These are phyloP conservation scores for Conopomorpha cramerella DNA, from an alignment of 1,140 invertebrate genomes.

Conservation along the genomic window DNA sequence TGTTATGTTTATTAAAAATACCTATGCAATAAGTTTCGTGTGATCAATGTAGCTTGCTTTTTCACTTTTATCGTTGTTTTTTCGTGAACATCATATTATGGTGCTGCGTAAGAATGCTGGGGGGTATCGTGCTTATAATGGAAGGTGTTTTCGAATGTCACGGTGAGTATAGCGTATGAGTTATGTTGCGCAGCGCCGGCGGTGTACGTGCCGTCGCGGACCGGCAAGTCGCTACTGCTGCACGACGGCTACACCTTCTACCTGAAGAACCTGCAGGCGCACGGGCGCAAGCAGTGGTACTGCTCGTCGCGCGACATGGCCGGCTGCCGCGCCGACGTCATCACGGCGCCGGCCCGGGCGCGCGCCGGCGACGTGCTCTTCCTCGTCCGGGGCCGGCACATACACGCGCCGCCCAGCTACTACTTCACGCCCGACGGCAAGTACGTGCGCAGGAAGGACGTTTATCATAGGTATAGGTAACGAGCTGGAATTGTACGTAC, in stretches of 20 bases:
- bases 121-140: too few relatives aligned
- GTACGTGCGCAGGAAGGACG: slow-evolving; percentile 46
- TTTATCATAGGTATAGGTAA: slow-evolving; percentile 45
- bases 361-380: slow-evolving; percentile 36
- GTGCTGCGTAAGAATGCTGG: too few relatives aligned
- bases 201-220: slow-evolving; percentile 50
- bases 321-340: slow-evolving; percentile 47
- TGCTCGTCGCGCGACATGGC: slow-evolving; percentile 50
- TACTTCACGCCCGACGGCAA: slow-evolving; percentile 49
- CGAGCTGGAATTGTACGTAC: too few relatives aligned
- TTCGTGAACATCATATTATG: too few relatives aligned
- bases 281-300: slow-evolving; percentile 52
- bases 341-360: slow-evolving; percentile 30
- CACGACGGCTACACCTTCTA: slow-evolving; percentile 52
- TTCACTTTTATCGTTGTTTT: too few relatives aligned
- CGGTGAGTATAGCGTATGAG: background rate
- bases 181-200: slow-evolving; percentile 31
- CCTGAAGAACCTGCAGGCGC: slow-evolving; percentile 47
- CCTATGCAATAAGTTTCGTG: too few relatives aligned
- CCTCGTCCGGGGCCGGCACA: slow-evolving; percentile 40
- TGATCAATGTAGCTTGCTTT: too few relatives aligned
- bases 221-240: slow-evolving; percentile 46
- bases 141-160: too few relatives aligned
- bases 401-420: slow-evolving; percentile 41
- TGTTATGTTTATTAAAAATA: too few relatives aligned